These are phyloP conservation scores for Pterocles burchelli DNA, from an alignment of 2,113 vertebrate genomes.

Conservation along the genomic window DNA sequence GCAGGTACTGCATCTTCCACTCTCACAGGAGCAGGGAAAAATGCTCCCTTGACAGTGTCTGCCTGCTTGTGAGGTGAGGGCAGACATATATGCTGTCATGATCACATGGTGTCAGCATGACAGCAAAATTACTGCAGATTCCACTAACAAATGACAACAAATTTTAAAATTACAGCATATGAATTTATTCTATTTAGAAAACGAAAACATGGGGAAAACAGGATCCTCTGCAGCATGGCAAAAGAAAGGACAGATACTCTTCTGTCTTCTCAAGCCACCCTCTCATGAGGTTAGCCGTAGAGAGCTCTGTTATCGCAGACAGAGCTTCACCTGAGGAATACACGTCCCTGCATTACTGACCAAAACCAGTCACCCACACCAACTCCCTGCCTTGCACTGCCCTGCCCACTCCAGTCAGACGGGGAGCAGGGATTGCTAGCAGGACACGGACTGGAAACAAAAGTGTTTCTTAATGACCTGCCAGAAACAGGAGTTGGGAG, in stretches of 20 bases:
- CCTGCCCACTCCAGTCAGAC: not conserved
- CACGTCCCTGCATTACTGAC: fast-evolving
- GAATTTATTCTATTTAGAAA: not conserved
- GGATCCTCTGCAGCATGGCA: not conserved
- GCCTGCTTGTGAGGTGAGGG: not conserved
- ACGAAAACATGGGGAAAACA: not conserved
- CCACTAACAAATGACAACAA: not conserved
- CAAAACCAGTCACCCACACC: not conserved
- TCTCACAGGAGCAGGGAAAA: not conserved
- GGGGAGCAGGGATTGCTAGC: fast-evolving
- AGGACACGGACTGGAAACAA: not conserved
- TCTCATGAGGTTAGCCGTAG: not conserved
- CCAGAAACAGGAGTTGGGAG: not conserved
- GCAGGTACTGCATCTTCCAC: not conserved
- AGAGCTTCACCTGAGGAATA: not conserved
- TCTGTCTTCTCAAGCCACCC: not conserved
- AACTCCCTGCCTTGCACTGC: not conserved
- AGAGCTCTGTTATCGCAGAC: not conserved
- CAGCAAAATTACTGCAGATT: not conserved
- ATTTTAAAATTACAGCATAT: not conserved
- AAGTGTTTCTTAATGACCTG: not conserved
- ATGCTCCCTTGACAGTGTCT: not conserved
- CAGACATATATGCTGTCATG: not conserved
- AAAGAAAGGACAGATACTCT: not conserved
- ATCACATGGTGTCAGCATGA: not conserved